Base-by-base conservation (phyloP, 2,888 invertebrate species). In the Tetramorium bicarinatum region DNA sequence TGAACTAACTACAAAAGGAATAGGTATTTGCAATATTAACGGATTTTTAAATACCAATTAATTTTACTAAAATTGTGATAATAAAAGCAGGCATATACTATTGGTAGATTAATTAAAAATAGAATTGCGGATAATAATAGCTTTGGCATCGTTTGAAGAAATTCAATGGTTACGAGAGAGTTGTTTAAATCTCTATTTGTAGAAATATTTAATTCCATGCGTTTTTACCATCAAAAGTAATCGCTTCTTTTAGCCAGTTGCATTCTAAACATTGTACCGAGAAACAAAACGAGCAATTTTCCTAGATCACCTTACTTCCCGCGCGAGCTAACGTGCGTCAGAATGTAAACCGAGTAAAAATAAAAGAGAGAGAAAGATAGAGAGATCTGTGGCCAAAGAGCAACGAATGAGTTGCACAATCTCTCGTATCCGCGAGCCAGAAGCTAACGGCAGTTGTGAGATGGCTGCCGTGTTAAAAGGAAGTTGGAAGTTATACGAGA, bases 401-500 rank as follows among this genome's bases (percentile, higher is more conserved):
- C 93, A 93, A 85, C 82, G 81, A 69, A 49, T 47, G 66, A 75
- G 84, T 93, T 92, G 89, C 92, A 92, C 90, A 92, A 92, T 87
- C 69, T 87, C 76, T 83, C 18, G 87, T 90, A 89, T 92, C 82
- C 82, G 75, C 82, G 86, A 89, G 91, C 90, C 83, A 90, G 88
- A 90, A 89, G 91, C 87, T 92, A 90, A 89, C 84, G 81, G 79
- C 92, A 93, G 93, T 93, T 91, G 91, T 92, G 88, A 89, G 90
- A 89, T 85, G 89, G 83, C 88, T 89, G 87, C 89, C 88, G 89
- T 74, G 84, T 88, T 77, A 85, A 85, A 77, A 90, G 86, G 91
- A 89, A 88, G 80, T 87, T 86, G 41, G 62, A 8, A 59, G 25
- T 44, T 15, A n/a, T 15, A 44, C n/a, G 52, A 25, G 52, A 85